These are phyloP conservation scores for Whitmania pigra DNA, from an alignment of 1,140 invertebrate genomes.

Conservation along the genomic window DNA sequence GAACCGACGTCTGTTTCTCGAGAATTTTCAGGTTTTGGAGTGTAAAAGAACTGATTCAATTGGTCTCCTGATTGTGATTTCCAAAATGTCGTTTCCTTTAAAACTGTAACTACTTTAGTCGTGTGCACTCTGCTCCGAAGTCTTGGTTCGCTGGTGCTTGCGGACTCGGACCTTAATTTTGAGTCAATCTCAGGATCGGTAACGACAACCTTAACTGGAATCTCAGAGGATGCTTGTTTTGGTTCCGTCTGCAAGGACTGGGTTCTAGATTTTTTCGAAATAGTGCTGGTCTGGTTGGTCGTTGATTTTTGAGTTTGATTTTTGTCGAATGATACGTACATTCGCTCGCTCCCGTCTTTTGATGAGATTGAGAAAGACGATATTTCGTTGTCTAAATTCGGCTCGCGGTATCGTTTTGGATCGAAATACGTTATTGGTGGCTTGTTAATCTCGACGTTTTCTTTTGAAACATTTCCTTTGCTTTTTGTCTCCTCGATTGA, in stretches of 20 bases:
- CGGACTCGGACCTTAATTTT: background rate
- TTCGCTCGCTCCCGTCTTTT: background rate
- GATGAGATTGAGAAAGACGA: conserved; percentile 6
- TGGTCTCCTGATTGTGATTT: background rate
- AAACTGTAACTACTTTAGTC: background rate
- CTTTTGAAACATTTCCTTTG: no score
- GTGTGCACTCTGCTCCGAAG: conserved; percentile 3
- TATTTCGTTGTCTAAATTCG: conserved; percentile 12
- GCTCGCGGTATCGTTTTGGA: background rate
- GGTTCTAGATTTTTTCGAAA: background rate
- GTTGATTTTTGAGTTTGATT: conserved; percentile 5
- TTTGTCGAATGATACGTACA: conserved; percentile 15
- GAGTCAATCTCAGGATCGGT: background rate
- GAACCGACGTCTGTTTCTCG: background rate
- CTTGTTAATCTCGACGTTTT: background rate
- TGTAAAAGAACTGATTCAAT: no score
- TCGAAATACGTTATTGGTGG: background rate
- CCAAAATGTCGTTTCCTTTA: background rate
- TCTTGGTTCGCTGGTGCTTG: background rate
- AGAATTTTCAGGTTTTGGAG: no score
- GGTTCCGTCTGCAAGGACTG: background rate
- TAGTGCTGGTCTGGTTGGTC: background rate
- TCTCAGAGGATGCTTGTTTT: background rate
- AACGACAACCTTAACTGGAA: background rate
- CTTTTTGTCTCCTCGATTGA: background rate